phyloP scores from a whole-genome alignment of 30 jellyfish, hydroid and myxozoan species.

The Morbakka virulenta region DNA sequence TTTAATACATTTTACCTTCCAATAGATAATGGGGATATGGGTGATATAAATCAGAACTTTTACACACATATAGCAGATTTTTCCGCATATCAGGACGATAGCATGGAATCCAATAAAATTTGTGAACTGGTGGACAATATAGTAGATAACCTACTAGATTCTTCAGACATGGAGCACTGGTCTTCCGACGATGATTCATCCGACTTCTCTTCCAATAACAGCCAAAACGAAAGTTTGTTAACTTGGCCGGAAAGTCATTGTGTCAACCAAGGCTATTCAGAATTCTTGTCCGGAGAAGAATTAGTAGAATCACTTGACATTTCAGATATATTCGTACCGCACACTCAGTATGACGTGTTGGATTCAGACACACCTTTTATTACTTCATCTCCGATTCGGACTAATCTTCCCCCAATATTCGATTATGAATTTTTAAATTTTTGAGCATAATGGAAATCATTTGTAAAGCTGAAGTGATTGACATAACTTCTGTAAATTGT shows the following conservation, averaged over 20 bases:
- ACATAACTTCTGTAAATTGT: too few species aligned
- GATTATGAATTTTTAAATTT: neutral
- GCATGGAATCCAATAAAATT: constrained; percentile 39
- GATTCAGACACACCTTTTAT: neutral
- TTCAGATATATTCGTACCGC: constrained; percentile 84
- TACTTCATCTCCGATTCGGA: neutral
- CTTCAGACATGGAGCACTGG: constrained; percentile 1
- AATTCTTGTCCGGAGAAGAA: constrained; percentile 95
- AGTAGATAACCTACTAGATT: constrained; percentile 58
- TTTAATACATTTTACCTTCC: neutral
- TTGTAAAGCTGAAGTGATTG: too few species aligned
- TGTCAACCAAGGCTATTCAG: constrained; percentile 33
- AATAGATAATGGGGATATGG: neutral
- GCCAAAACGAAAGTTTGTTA: neutral
- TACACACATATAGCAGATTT: too few species aligned
- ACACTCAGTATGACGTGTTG: neutral
- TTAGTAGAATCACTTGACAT: constrained; percentile 71
- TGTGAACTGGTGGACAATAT: constrained; percentile 57
- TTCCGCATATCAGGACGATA: neutral
- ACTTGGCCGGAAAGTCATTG: neutral
- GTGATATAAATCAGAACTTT: too few species aligned
- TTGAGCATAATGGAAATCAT: neutral
- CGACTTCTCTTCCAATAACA: neutral
- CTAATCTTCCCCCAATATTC: neutral
- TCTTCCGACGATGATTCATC: neutral